Base-by-base conservation (phyloP, 2,113 vertebrate species). In the Penelope pileata region DNA sequence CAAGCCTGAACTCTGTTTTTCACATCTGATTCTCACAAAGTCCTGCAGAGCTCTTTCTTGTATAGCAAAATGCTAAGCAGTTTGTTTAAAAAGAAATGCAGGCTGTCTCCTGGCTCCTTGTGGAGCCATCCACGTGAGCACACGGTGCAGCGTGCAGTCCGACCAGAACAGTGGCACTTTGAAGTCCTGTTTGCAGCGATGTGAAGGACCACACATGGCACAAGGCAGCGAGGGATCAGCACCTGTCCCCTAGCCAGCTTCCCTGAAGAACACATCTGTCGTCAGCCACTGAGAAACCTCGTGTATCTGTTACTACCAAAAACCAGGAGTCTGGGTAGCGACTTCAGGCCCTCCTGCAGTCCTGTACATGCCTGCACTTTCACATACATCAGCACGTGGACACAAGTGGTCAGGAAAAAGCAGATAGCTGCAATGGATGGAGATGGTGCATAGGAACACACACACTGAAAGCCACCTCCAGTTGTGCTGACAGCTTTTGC, bases 401-500 rank as follows among this genome's bases (percentile, higher is more conserved):
- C 16, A 32, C 10, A 30, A 0, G 2, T 6, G 19, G 34, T 47
- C 70, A 91, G 17, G 34, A 76, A 50, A 51, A 77, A 47, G 40
- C 53, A 59, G 50, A 8, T 38, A 36, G 7, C 36, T 79, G 36
- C 51, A 67, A 56, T 63, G 62, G 43, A 58, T 50, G 85, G 80
- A 68, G 67, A 10, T 79, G 73, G 62, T 77, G 32, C 32, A 1
- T 14, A 53, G 19, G 70, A 88, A 85, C 69, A 74, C 6, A 1
- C 64, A 58, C 0, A 2, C n/a, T 50, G 66, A 86, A 77, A 96
- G 63, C 82, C 67, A 50, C 6, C 32, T 86, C 72, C 80, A 67
- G 67, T 40, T 75, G 45, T 74, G 47, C 85, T 92, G 92, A 94
- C 92, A 96, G 74, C 85, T 95, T 85, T 89, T 91, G 94, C 7